Base-by-base conservation (phyloP, 2,888 invertebrate genomes). In the Lepidonotus clava region DNA sequence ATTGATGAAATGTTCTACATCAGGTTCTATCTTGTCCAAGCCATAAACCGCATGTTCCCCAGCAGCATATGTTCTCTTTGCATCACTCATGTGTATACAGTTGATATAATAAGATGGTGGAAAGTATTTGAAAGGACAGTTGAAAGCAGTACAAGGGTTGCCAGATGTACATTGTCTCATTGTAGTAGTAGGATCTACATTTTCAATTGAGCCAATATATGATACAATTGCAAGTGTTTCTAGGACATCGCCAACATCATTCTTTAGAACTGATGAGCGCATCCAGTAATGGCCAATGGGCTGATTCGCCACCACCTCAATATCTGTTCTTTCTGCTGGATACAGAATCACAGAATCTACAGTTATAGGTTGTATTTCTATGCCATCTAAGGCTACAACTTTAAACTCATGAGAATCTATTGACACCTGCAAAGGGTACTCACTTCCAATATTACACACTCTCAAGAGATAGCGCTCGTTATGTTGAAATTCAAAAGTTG, bases 301-400 rank as follows among this genome's bases (percentile, higher is more conserved):
- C 71, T 84, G 71, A 32, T 46, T 41, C 14, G 87, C 77, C 0
- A 38, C 38, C 18, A 88, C 28, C 36, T 84, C 80, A 32, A 88
- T 56, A 85, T 88, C 86, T 0, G 87, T n/a, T 4, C 56, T 67
- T 77, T 88, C 88, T 51, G 87, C 88, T 14, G 66, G 56, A 53
- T 28, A 61, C n/a, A 88, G 14, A 14, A 88, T 56, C 0, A 88
- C 21, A 0, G 84, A 86, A 41, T 88, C 87, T 2, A 88, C 86
- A 0, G 21, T 36, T 1, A 88, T 66, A 21, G 88, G 87, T 28
- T 84, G 40, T 1, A 88, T 56, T 8, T 86, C 85, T 11, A 36
- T 21, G 41, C 88, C 88, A 40, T 88, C 88, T 18, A 53, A n/a
- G 34, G 86, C 87, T n/a, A 88, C 84, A 4, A 88, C 28, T 14